Evolutionary conservation across 2,797 vertebrate species (phyloP), one percentile per base, ranked within the genome.

Genomic region (Amniataba percoides): DNA sequence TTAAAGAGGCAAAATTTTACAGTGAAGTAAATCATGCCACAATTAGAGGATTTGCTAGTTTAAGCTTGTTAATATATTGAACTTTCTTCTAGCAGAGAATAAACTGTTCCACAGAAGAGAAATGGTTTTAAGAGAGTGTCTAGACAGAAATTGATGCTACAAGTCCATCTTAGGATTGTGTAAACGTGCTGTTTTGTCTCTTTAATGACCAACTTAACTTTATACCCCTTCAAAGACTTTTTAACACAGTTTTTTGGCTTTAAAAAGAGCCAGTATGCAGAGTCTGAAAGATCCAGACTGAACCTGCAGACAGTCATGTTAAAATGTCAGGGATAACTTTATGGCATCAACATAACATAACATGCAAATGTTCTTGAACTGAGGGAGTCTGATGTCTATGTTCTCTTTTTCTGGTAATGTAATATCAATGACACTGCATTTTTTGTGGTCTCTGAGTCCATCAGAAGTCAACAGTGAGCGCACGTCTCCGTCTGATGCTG

Each of bases 401-500:
- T 61, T 66, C 16, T 52, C 18, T 16, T 21, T 8, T 8, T 27
- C 5, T 21, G 49, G 23, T 23, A 48, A 8, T 23, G 11, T 21
- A 25, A 68, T 51, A 73, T 60, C 46, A 74, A 11, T 73, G 76
- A 84, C 56, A 2, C 10, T 52, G 51, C 52, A 51, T 71, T 82
- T 79, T 34, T 60, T 59, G 49, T 53, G 60, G 66, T 49, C 27
- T 19, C 16, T 53, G 71, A 83, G 79, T 80, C 52, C 63, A 42
- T 56, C 16, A 66, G 59, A 65, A 77, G 69, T 75, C 78, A 80
- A 56, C 52, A 56, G 36, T 68, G 62, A 74, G 61, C 6, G 15
- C 46, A 62, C 19, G 49, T 72, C 71, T 77, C 74, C 0, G 42
- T 78, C 80, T 68, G 78, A 66, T 1, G 5, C 51, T 72, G 52